Conservation (phyloP, 2,888 invertebrate species). For the Habroteleia sp. region DNA sequence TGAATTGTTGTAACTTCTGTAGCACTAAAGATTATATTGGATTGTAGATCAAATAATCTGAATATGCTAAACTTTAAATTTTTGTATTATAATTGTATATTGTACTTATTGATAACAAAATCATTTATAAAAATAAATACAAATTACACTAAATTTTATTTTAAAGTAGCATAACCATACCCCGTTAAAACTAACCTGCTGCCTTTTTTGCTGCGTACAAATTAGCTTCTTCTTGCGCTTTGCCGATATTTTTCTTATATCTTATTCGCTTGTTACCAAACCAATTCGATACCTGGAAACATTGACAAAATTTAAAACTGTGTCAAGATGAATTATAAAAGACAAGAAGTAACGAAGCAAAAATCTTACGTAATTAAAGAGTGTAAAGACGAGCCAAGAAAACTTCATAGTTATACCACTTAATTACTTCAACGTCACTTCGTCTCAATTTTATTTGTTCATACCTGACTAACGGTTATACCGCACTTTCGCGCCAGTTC, state of each 20-base stretch:
- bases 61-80: not conserved
- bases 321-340: conserved; percentile 1
- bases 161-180: conserved; percentile 14
- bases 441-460: conserved; percentile 38
- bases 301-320: conserved; percentile 19
- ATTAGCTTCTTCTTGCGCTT: conserved; percentile 99
- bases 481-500: conserved; percentile 99
- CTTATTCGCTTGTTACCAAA: conserved; percentile 99
- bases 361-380: conserved; percentile 22
- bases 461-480: conserved; percentile 97
- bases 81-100: conserved; percentile 1
- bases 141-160: not conserved
- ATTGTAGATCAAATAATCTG: too few species aligned
- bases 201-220: conserved; percentile 99
- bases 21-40: not conserved
- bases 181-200: conserved; percentile 85
- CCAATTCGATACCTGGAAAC: conserved; percentile 95
- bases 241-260: conserved; percentile 99
- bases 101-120: not conserved
- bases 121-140: not conserved
- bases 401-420: conserved; percentile 22
- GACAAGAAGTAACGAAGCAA: conserved; percentile 2
- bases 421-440: conserved; percentile 29
- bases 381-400: not conserved
- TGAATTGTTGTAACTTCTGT: not conserved